These are phyloP conservation scores for Ariolimax columbianus DNA, from an alignment of 2,888 invertebrate genomes.

Conservation along the genomic window DNA sequence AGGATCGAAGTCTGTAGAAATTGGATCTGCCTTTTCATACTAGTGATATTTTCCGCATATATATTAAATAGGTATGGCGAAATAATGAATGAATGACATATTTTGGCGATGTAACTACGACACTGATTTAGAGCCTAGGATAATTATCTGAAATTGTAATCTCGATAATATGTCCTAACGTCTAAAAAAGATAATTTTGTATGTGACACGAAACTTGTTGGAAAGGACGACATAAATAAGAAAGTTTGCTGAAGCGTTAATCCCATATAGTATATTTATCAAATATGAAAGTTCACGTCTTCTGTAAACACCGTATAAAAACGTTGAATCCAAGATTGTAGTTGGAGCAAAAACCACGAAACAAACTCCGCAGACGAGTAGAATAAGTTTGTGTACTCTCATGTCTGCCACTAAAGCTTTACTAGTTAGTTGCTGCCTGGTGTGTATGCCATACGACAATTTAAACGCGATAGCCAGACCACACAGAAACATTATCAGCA, in stretches of 20 bases:
- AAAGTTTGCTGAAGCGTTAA: slow-evolving; percentile 20
- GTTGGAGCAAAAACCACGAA: slow-evolving; percentile 15
- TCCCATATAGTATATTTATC: not conserved
- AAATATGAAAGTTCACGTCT: not conserved
- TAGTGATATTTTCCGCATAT: no score
- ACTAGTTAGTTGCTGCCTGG: not conserved
- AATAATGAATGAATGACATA: no score
- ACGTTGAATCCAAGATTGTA: not conserved
- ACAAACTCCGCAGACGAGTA: slow-evolving; percentile 19
- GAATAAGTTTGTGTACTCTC: slow-evolving; percentile 20
- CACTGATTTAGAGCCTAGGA: no score
- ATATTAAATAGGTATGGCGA: no score
- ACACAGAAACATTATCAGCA: not conserved
- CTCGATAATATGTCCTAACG: not conserved
- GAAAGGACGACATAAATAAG: slow-evolving; percentile 14
- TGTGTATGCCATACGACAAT: not conserved
- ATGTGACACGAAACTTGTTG: not conserved
- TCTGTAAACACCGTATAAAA: not conserved
- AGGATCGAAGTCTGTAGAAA: no score
- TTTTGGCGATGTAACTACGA: no score
- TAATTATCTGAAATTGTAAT: no score
- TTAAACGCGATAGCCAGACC: not conserved
- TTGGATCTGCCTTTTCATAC: no score
- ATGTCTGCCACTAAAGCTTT: not conserved
- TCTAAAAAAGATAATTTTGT: slow-evolving; percentile 4